Percentiles rank a stretch among this genome's conserved stretches.
Conservation (phyloP, 2,113 vertebrate species). For the Orycteropus afer region DNA sequence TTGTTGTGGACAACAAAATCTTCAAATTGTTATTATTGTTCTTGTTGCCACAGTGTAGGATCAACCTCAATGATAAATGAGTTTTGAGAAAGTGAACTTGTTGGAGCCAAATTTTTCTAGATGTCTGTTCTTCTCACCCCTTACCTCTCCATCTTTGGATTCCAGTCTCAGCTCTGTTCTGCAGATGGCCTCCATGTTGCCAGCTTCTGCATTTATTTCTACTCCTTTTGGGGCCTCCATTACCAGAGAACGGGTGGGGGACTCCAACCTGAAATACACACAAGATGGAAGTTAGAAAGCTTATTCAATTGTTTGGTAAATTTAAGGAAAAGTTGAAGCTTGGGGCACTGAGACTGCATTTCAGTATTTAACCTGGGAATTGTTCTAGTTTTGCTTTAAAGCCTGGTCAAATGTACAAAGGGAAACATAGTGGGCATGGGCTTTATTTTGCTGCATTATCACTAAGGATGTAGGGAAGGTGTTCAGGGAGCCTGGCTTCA, state of each 20-base stretch:
- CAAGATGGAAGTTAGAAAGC: neutral
- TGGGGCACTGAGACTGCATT: neutral
- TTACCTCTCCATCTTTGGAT: constrained; percentile 98
- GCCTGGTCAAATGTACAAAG: neutral
- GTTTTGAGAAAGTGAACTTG: neutral
- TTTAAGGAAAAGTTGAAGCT: neutral
- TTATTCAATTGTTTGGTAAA: neutral
- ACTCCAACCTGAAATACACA: constrained; percentile 92
- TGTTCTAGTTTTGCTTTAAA: neutral
- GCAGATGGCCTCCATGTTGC: constrained; percentile 96
- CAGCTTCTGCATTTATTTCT: constrained; percentile 96
- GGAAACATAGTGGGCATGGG: neutral
- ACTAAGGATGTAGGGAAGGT: neutral
- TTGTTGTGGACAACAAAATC: neutral
- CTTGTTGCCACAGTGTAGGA: neutral
- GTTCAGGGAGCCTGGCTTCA: neutral
- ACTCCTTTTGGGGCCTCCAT: constrained; percentile 99
- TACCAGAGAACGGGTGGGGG: constrained; percentile 94
- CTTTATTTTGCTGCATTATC: neutral
- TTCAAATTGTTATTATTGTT: neutral
- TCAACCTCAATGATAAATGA: neutral
- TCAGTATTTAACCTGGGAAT: neutral
- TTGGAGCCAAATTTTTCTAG: neutral
- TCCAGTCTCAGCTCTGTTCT: constrained; percentile 96
- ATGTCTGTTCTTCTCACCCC: neutral